Percentiles rank a stretch among this genome's conserved stretches.
Conservation (phyloP, 2,797 vertebrate genomes). For the Parambassis ranga region DNA sequence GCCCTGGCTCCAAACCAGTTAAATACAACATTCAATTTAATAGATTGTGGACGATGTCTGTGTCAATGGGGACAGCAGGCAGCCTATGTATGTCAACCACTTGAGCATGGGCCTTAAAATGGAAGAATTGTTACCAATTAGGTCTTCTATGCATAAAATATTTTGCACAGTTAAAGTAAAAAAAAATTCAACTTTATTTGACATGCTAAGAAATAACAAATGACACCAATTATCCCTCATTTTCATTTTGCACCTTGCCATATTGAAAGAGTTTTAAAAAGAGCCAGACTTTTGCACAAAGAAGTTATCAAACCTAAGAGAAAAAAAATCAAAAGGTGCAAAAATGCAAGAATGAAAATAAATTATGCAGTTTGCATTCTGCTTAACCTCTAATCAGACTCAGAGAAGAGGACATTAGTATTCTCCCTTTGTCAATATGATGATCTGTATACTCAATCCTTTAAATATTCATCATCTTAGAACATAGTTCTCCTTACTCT, state of each 20-base stretch:
- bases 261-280: constrained; percentile 38
- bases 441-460: constrained; percentile 82
- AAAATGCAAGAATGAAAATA: constrained; percentile 77
- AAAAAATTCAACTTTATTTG: constrained; percentile 55
- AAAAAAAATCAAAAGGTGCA: constrained; percentile 69
- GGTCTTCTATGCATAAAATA: neutral
- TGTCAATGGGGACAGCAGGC: constrained; percentile 55
- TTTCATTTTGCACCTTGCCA: constrained; percentile 44
- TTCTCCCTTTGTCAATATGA: constrained; percentile 84
- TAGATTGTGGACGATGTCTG: constrained; percentile 55
- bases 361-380: constrained; percentile 84
- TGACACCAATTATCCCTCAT: constrained; percentile 57
- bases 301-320: constrained; percentile 58
- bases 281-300: constrained; percentile 52
- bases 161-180: constrained; percentile 19
- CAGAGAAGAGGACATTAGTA: constrained; percentile 81
- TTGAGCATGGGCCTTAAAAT: constrained; percentile 20
- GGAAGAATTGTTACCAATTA: neutral
- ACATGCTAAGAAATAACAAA: constrained; percentile 60
- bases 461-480: constrained; percentile 85
- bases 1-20: constrained; percentile 65
- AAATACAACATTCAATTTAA: constrained; percentile 70
- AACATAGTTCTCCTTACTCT: constrained; percentile 77
- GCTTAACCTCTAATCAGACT: constrained; percentile 84
- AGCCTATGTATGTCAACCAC: constrained; percentile 39